A percentile compares a stretch with the other conserved stretches of the same genome.
Evolutionary conservation across 2,888 invertebrate species (phyloP).

Genomic region (Parnassius smintheus): DNA sequence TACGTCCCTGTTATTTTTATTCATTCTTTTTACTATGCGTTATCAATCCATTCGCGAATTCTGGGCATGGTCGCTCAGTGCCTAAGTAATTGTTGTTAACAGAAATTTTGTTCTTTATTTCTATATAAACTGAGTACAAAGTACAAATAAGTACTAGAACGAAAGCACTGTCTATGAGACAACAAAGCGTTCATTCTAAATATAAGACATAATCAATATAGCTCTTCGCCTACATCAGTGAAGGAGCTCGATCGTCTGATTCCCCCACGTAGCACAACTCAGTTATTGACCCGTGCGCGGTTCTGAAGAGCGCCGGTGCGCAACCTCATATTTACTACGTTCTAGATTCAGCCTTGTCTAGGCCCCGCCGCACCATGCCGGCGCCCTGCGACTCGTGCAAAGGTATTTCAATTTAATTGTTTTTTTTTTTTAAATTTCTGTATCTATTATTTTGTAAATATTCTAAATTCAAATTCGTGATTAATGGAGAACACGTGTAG

Average conservation of each 20-base stretch:
- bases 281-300: conserved; percentile 73
- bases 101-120: no score
- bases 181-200: background rate
- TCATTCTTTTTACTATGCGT: no score
- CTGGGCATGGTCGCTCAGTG: no score
- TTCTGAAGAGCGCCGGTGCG: conserved; percentile 51
- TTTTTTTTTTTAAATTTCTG: conserved; percentile 1
- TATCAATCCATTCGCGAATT: no score
- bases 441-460: no score
- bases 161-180: no score
- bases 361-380: conserved; percentile 55
- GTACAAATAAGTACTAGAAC: no score
- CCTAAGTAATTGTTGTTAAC: no score
- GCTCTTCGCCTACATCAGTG: conserved; percentile 41
- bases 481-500: background rate
- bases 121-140: no score
- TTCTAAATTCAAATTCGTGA: background rate
- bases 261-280: conserved; percentile 58
- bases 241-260: conserved; percentile 53
- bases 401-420: conserved; percentile 45
- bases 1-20: no score
- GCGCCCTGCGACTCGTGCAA: conserved; percentile 73
- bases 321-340: conserved; percentile 24
- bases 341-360: conserved; percentile 41
- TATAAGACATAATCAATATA: conserved; percentile 21